Evolutionary conservation across 2,113 vertebrate species (phyloP).

Genomic region (Gambusia holbrooki): DNA sequence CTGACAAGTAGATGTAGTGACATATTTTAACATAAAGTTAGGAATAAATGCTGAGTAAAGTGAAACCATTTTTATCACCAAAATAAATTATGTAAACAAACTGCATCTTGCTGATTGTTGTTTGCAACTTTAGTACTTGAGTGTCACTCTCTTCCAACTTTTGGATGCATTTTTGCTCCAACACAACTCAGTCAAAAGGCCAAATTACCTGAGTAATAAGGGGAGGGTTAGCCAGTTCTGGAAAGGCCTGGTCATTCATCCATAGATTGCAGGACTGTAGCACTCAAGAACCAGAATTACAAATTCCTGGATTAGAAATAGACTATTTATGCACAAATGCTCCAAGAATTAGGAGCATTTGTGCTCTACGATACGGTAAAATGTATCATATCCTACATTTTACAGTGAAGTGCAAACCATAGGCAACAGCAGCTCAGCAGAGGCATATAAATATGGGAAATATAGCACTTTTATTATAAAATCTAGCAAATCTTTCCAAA

Average conservation of each 20-base stretch:
- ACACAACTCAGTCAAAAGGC: no score
- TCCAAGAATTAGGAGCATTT: neutral
- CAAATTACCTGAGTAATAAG: no score
- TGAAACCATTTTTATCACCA: neutral
- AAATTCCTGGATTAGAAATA: neutral
- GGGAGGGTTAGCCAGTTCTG: no score
- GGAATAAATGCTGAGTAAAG: constrained; percentile 1
- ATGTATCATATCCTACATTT: neutral
- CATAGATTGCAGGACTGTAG: no score
- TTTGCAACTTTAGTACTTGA: no score
- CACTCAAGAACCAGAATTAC: no score
- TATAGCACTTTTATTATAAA: neutral
- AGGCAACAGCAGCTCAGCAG: neutral
- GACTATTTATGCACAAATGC: neutral
- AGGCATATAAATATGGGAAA: neutral
- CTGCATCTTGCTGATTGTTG: neutral
- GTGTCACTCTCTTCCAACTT: no score
- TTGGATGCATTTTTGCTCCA: no score
- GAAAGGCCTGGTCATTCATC: no score
- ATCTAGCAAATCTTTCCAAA: neutral
- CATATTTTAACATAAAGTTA: neutral
- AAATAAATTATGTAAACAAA: neutral
- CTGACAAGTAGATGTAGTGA: neutral
- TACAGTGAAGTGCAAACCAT: neutral
- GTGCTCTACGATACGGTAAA: no score